Conservation (phyloP, 2,888 invertebrate genomes). For the Dione vanillae region DNA sequence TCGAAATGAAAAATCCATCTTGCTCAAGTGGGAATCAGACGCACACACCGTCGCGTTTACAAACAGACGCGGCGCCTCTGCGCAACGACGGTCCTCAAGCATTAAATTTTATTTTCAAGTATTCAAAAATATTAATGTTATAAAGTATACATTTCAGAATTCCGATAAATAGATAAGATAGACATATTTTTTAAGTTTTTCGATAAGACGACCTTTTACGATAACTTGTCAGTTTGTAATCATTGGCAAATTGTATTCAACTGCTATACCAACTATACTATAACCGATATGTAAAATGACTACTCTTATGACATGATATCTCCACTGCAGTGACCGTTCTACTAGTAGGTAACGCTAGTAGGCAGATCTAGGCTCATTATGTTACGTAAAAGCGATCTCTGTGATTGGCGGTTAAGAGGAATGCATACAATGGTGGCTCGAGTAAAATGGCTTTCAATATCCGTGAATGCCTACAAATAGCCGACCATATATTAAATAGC, state of each 20-base stretch:
- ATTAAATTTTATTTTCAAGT: neutral
- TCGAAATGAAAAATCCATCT: too few relatives aligned
- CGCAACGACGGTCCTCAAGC: neutral
- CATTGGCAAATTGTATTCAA: too few relatives aligned
- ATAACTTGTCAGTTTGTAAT: neutral
- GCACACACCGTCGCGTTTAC: too few relatives aligned
- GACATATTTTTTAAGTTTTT: neutral
- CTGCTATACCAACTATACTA: neutral
- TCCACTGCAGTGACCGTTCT: conserved; percentile 22
- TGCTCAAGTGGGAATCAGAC: too few relatives aligned
- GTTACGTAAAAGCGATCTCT: conserved; percentile 60
- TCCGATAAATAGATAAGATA: conserved; percentile 14
- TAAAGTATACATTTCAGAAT: neutral
- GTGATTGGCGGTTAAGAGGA: conserved; percentile 55
- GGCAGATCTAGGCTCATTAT: conserved; percentile 56
- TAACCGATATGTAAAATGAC: conserved; percentile 5
- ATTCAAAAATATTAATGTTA: neutral
- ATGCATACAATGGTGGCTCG: conserved; percentile 34
- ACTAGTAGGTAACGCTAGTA: conserved; percentile 20
- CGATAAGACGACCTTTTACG: neutral
- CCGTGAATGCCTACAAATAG: conserved; percentile 71
- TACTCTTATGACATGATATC: conserved; percentile 18
- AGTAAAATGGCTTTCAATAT: conserved; percentile 51
- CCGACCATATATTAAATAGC: conserved; percentile 53
- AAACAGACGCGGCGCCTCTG: conserved; percentile 21